Conservation (phyloP, 2,113 vertebrate species). For the Bungarus multicinctus region DNA sequence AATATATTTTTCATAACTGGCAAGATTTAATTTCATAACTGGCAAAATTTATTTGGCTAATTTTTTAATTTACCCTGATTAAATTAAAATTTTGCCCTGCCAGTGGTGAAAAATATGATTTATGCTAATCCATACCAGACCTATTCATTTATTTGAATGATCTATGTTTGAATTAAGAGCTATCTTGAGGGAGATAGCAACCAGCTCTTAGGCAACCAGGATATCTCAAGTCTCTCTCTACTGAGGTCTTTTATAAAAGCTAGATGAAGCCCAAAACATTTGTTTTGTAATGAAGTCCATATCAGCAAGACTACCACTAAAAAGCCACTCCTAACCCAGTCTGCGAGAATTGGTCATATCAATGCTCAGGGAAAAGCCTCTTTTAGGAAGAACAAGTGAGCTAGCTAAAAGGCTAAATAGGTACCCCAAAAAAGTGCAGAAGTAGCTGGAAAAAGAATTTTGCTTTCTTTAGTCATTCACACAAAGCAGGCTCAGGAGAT, state of each 20-base stretch:
- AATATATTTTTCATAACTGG: not conserved
- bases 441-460: slow-evolving; percentile 10
- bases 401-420: not conserved
- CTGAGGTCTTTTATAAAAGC: not conserved
- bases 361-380: not conserved
- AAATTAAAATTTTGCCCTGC: not conserved
- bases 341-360: not conserved
- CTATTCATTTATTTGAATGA: not conserved
- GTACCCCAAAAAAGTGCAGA: not conserved
- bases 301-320: no score
- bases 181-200: not conserved
- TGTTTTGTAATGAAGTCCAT: not conserved
- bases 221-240: not conserved
- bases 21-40: not conserved
- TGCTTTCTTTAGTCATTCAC: slow-evolving; percentile 11
- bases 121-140: not conserved
- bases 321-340: not conserved
- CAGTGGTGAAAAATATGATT: not conserved
- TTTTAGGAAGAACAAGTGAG: slow-evolving; percentile 11
- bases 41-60: not conserved
- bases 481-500: not conserved
- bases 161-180: not conserved
- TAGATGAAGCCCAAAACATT: not conserved
- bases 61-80: not conserved
- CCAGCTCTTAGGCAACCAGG: not conserved